Evolutionary conservation across 2,888 invertebrate species (phyloP).

Genomic region (Trichopria drosophilae): DNA sequence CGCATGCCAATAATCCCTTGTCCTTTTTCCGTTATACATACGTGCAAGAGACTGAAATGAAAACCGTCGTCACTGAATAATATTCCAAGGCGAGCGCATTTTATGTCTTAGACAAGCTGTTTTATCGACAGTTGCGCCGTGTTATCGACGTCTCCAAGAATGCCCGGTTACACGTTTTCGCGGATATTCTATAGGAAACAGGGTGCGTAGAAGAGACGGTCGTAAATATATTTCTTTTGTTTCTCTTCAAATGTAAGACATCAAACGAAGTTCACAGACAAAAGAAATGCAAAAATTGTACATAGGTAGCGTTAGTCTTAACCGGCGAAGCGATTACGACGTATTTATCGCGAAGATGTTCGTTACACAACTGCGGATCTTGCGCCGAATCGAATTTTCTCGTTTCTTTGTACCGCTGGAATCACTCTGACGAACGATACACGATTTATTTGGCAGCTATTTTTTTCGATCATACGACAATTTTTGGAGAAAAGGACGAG

Average conservation of each 20-base stretch:
- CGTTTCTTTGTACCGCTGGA: no score
- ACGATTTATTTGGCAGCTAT: slow-evolving; percentile 48
- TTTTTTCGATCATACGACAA: slow-evolving; percentile 32
- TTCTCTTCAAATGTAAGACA: neutral
- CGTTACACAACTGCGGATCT: no score
- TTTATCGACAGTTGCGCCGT: no score
- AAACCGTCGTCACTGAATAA: slow-evolving; percentile 33
- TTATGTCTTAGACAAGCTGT: slow-evolving; percentile 29
- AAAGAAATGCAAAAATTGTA: slow-evolving; percentile 31
- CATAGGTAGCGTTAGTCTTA: slow-evolving; percentile 42
- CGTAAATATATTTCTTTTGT: slow-evolving; percentile 23
- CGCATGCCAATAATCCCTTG: slow-evolving; percentile 29
- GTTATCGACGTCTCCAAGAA: slow-evolving; percentile 23
- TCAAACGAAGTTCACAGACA: neutral
- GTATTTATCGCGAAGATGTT: slow-evolving; percentile 28
- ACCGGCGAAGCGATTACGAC: slow-evolving; percentile 38
- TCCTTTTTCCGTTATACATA: slow-evolving; percentile 28
- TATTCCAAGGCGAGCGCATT: slow-evolving; percentile 30
- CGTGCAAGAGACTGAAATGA: slow-evolving; percentile 33
- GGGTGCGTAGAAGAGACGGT: slow-evolving; percentile 14
- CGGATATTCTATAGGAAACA: slow-evolving; percentile 14
- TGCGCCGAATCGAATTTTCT: no score
- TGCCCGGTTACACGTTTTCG: slow-evolving; percentile 11
- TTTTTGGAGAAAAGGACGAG: slow-evolving; percentile 23
- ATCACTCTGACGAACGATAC: slow-evolving; percentile 15